Conservation (phyloP, 2,113 vertebrate genomes). For the Megaceryle maxima region DNA sequence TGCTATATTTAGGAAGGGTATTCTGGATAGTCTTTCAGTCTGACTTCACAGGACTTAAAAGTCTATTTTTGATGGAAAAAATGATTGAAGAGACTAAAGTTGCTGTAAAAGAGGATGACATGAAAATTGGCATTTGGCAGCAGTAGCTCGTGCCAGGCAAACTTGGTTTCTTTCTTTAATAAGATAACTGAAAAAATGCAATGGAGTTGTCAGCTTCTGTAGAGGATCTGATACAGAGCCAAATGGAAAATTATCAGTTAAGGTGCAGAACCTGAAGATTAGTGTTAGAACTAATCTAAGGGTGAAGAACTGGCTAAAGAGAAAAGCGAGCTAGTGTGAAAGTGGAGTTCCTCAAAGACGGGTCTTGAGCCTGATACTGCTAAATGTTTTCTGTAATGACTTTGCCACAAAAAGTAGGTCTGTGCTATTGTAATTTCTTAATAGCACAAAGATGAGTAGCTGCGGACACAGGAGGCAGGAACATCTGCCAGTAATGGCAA, state of each 20-base stretch:
- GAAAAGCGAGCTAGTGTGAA: background rate
- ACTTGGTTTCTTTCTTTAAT: background rate
- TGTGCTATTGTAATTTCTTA: background rate
- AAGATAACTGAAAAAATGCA: background rate
- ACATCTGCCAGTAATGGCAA: background rate
- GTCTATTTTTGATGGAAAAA: slow-evolving; percentile 2
- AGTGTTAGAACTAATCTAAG: background rate
- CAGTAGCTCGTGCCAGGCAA: background rate
- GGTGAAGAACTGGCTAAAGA: background rate
- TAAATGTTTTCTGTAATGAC: background rate
- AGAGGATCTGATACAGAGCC: background rate
- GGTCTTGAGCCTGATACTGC: background rate
- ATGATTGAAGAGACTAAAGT: background rate
- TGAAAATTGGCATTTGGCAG: background rate
- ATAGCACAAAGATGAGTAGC: background rate
- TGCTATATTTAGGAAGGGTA: background rate
- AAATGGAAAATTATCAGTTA: background rate
- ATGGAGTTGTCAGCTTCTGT: background rate
- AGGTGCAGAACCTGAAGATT: background rate
- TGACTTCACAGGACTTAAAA: background rate
- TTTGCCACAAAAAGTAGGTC: background rate
- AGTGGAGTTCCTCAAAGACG: background rate
- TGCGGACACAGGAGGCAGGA: background rate
- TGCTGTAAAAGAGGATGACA: background rate
- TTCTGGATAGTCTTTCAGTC: background rate